Evolutionary conservation across 1,140 invertebrate genomes (phyloP).

Genomic region (Sminthurinus signatus): DNA sequence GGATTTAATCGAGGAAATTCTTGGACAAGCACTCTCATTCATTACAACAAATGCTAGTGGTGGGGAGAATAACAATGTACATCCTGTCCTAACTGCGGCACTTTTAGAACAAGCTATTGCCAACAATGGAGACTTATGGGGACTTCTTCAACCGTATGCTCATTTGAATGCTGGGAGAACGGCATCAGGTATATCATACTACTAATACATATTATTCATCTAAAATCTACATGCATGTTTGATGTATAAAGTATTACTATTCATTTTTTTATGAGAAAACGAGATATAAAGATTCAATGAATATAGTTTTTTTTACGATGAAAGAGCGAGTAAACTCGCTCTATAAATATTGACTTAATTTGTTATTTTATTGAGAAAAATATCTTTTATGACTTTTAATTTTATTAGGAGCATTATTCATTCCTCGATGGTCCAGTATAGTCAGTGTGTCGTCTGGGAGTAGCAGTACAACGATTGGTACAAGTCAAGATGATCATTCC

Average conservation of each 20-base stretch:
- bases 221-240: too few relatives aligned
- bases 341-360: too few relatives aligned
- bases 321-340: too few relatives aligned
- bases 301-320: too few relatives aligned
- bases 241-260: too few relatives aligned
- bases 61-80: conserved; percentile 19
- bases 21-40: conserved; percentile 36
- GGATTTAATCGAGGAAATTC: conserved; percentile 77
- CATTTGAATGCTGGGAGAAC: conserved; percentile 80
- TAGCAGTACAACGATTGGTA: conserved; percentile 44
- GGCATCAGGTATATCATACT: conserved; percentile 67
- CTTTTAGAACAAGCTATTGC: conserved; percentile 64
- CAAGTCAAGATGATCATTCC: conserved; percentile 27
- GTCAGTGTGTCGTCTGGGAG: conserved; percentile 56
- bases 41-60: conserved; percentile 23
- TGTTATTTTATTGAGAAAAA: too few relatives aligned
- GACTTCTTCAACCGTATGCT: conserved; percentile 77
- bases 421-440: conserved; percentile 76
- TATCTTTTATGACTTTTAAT: too few relatives aligned
- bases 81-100: conserved; percentile 61
- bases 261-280: too few relatives aligned
- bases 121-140: conserved; percentile 79
- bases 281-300: too few relatives aligned
- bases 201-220: too few relatives aligned
- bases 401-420: conserved; percentile 66